Percentiles rank a stretch among this genome's conserved stretches.
Evolutionary conservation across 2,888 invertebrate genomes (phyloP).

Genomic region (Ormyrus nitidulus): DNA sequence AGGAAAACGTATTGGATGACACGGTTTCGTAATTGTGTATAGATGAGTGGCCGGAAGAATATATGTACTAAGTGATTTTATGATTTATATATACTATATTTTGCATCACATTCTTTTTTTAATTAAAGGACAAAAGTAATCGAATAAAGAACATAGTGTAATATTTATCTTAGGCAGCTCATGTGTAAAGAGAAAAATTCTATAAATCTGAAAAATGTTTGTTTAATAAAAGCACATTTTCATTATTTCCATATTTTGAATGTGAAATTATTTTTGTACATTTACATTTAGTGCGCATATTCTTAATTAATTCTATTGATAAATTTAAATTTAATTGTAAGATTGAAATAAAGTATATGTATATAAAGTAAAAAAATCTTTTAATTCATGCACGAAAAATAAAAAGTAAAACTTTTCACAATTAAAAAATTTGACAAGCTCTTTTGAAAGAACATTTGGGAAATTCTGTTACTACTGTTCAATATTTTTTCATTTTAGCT

Average conservation of each 20-base stretch:
- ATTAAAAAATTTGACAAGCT: too few relatives aligned
- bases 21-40: conserved; percentile 32
- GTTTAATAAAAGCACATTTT: conserved; percentile 45
- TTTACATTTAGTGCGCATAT: not conserved
- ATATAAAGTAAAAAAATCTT: too few relatives aligned
- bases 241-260: conserved; percentile 18
- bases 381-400: too few relatives aligned
- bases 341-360: too few relatives aligned
- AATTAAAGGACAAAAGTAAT: conserved; percentile 6
- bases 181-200: conserved; percentile 26
- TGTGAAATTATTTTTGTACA: conserved; percentile 25
- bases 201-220: conserved; percentile 24
- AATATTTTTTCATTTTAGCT: too few relatives aligned
- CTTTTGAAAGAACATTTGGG: too few relatives aligned
- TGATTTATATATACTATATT: not conserved
- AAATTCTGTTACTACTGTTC: too few relatives aligned
- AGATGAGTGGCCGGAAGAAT: conserved; percentile 18
- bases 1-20: conserved; percentile 29
- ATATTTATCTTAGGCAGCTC: conserved; percentile 26
- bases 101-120: conserved; percentile 18
- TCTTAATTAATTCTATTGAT: not conserved
- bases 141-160: conserved; percentile 20
- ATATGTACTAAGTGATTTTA: conserved; percentile 14
- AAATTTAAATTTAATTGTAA: too few relatives aligned
- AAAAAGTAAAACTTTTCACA: too few relatives aligned